These are phyloP conservation scores for Amia ocellicauda DNA, from an alignment of 2,113 vertebrate species.

Conservation along the genomic window DNA sequence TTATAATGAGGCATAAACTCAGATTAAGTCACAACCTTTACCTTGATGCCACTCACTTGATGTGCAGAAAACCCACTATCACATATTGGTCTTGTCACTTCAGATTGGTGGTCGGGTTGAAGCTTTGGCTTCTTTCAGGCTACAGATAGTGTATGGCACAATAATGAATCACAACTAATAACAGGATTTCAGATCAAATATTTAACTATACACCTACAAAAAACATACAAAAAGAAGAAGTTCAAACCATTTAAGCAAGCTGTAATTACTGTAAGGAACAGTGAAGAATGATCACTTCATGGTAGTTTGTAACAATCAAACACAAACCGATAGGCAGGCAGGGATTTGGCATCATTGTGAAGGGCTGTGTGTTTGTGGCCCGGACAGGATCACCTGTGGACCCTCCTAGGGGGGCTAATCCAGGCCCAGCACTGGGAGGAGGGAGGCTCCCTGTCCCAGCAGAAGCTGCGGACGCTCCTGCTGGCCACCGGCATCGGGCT, in stretches of 20 bases:
- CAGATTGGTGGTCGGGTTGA: not conserved
- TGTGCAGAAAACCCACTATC: not conserved
- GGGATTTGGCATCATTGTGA: not conserved
- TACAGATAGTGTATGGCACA: not conserved
- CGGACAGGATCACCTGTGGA: not conserved
- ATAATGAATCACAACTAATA: not conserved
- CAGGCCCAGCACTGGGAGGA: slow-evolving; percentile 14
- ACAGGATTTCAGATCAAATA: too few relatives aligned
- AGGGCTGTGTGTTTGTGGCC: not conserved
- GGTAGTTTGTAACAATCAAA: too few relatives aligned
- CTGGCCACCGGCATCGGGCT: slow-evolving; percentile 8
- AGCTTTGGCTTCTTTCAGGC: not conserved
- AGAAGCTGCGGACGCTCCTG: slow-evolving; percentile 11
- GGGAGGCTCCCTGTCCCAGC: slow-evolving; percentile 1
- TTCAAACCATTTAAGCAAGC: not conserved
- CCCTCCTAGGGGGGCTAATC: slow-evolving; percentile 1
- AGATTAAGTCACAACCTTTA: too few relatives aligned
- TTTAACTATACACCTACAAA: too few relatives aligned
- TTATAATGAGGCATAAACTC: too few relatives aligned
- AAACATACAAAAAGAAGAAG: not conserved
- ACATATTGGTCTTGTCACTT: not conserved
- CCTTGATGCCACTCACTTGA: not conserved
- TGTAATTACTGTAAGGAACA: too few relatives aligned
- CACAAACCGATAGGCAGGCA: not conserved
- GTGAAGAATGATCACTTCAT: too few relatives aligned